Evolutionary conservation across 2,888 invertebrate genomes (phyloP).

Genomic region (Macaria notata): DNA sequence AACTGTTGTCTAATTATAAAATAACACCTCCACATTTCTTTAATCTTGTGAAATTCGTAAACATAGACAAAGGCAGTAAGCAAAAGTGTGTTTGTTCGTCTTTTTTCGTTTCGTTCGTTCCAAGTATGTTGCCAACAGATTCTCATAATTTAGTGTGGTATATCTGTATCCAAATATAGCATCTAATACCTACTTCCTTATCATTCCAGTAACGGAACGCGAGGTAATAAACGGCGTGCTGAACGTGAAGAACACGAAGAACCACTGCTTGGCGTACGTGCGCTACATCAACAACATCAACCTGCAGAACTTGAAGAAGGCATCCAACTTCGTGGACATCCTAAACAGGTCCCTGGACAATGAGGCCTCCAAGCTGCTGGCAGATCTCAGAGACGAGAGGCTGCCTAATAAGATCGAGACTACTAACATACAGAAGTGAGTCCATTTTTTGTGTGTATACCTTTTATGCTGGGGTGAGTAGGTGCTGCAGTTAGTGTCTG

Average conservation of each 20-base stretch:
- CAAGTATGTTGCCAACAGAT: too few species aligned
- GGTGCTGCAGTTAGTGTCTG: too few species aligned
- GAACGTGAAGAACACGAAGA: constrained; percentile 96
- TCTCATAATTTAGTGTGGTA: too few species aligned
- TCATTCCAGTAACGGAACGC: constrained; percentile 93
- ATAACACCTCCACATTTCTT: too few species aligned
- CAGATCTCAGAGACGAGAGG: constrained; percentile 94
- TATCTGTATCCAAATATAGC: too few species aligned
- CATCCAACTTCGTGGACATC: constrained; percentile 97
- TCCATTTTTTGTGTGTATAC: constrained; percentile 5
- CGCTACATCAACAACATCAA: constrained; percentile 99
- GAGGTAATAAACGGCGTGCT: constrained; percentile 98
- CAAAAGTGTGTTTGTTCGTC: too few species aligned
- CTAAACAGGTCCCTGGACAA: constrained; percentile 95
- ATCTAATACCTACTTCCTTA: background rate
- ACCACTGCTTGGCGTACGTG: constrained; percentile 96
- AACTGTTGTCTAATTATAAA: too few species aligned
- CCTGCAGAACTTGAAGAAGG: constrained; percentile 95
- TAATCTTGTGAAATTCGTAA: too few species aligned
- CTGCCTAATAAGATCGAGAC: constrained; percentile 94
- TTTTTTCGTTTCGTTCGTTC: too few species aligned
- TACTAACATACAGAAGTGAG: constrained; percentile 93
- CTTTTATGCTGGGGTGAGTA: too few species aligned
- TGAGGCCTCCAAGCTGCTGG: constrained; percentile 94
- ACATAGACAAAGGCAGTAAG: too few species aligned